Conservation (phyloP, 92 coral and sea anemone genomes). For the Parazoanthus swiftii region DNA sequence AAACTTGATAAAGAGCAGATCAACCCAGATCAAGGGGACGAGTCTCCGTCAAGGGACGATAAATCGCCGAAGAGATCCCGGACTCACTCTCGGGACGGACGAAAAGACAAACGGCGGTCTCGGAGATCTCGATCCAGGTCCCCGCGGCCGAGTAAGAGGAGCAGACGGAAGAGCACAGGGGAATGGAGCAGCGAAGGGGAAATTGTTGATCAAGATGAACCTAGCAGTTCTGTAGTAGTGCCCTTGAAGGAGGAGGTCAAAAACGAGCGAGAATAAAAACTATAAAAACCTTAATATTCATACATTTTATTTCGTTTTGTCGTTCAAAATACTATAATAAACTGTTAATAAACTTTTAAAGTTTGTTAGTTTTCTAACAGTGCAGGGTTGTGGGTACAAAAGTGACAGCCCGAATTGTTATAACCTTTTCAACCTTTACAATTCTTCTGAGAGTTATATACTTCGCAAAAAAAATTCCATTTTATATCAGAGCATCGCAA, state of each 20-base stretch:
- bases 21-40: slow-evolving; percentile 75
- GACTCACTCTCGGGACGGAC: slow-evolving; percentile 60
- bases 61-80: slow-evolving; percentile 67
- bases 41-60: slow-evolving; percentile 51
- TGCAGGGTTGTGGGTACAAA: too few relatives aligned
- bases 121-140: slow-evolving; percentile 77
- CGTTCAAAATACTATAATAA: not conserved
- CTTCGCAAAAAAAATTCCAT: too few relatives aligned
- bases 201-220: slow-evolving; percentile 45
- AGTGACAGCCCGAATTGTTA: too few relatives aligned
- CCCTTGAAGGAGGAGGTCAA: slow-evolving; percentile 8
- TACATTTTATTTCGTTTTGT: too few relatives aligned
- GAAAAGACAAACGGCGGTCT: slow-evolving; percentile 70
- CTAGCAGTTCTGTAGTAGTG: not conserved
- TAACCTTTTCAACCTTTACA: too few relatives aligned
- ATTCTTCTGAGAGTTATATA: too few relatives aligned
- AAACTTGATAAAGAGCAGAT: slow-evolving; percentile 80
- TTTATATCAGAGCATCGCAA: too few relatives aligned
- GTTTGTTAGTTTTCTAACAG: too few relatives aligned
- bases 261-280: slow-evolving; percentile 19
- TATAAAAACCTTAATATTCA: not conserved
- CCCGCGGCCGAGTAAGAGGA: slow-evolving; percentile 65
- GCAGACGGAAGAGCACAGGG: slow-evolving; percentile 54
- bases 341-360: too few relatives aligned
- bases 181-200: slow-evolving; percentile 59